Base-by-base conservation (phyloP, 2,113 vertebrate genomes). In the Heteronetta atricapilla region DNA sequence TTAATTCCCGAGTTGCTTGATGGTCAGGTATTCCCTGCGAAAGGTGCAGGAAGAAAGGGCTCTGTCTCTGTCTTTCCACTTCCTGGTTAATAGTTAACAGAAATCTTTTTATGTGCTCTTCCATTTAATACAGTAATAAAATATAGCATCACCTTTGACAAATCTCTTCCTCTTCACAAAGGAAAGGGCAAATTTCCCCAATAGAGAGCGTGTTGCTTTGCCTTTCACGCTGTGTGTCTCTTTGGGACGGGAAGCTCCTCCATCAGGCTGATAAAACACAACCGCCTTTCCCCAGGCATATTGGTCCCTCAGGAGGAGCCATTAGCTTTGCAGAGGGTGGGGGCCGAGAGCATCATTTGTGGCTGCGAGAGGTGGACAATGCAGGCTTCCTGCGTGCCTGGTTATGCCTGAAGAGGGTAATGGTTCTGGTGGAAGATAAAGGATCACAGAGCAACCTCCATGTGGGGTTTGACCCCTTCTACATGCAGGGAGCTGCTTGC, bases 41-140 rank as follows among this genome's bases (percentile, higher is more conserved):
- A 82, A 93, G 62, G 23, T 55, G 44, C 42, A 90, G 88, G 69
- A 89, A 36, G 58, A 90, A 96, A 93, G 55, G 8, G 20, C 19
- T 91, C 78, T 74, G 36, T 69, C 50, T 44, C 40, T 0, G 2
- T 81, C 77, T 94, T 94, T 89, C 63, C 77, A 93, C 40, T 90
- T 96, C 86, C 77, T 60, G 67, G 69, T 84, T 97, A 92, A 89
- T 92, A 88, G 66, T 87, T 86, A 92, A 62, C 83, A 92, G 77
- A 62, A 92, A 31, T 72, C 50, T 70, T 89, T 95, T 91, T 80
- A 91, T 80, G 59, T 77, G 62, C 59, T 87, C 46, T 85, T 87
- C 55, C 46, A 80, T 82, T 94, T 89, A 94, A 90, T 58, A 66
- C 52, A 82, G 67, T 80, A 93, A 93, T 81, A 85, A 96, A 97